These are phyloP conservation scores for Ictalurus furcatus DNA, from an alignment of 2,113 vertebrate genomes.

Conservation along the genomic window DNA sequence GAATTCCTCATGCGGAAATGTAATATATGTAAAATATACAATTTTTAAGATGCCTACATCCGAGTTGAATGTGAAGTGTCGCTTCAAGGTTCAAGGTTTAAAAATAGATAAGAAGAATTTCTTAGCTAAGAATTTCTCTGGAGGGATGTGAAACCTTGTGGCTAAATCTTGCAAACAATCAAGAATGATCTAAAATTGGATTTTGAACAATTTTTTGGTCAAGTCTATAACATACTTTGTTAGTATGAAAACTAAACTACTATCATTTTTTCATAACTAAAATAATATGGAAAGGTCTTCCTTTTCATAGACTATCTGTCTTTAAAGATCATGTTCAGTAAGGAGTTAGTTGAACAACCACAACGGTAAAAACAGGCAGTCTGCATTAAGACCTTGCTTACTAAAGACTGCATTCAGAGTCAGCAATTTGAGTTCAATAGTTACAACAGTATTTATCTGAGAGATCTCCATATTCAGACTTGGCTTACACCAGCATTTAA, in stretches of 20 bases:
- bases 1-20: constrained; percentile 43
- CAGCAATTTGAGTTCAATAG: not conserved
- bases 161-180: not conserved
- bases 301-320: not conserved
- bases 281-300: not conserved
- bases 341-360: not conserved
- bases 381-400: not conserved
- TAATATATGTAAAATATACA: too few species aligned
- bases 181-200: not conserved
- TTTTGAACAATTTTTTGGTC: not conserved
- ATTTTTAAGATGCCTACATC: not conserved
- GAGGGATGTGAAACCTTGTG: not conserved
- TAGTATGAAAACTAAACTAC: not conserved
- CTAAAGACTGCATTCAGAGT: not conserved
- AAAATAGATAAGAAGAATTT: not conserved
- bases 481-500: not conserved
- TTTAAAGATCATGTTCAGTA: not conserved
- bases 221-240: not conserved
- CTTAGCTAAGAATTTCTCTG: not conserved
- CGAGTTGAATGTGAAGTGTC: not conserved
- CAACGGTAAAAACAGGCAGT: not conserved
- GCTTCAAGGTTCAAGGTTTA: not conserved
- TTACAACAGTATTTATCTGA: not conserved
- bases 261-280: not conserved
- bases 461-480: not conserved